These are phyloP conservation scores for Malurus cyaneus DNA, from an alignment of 2,113 vertebrate species.

Conservation along the genomic window DNA sequence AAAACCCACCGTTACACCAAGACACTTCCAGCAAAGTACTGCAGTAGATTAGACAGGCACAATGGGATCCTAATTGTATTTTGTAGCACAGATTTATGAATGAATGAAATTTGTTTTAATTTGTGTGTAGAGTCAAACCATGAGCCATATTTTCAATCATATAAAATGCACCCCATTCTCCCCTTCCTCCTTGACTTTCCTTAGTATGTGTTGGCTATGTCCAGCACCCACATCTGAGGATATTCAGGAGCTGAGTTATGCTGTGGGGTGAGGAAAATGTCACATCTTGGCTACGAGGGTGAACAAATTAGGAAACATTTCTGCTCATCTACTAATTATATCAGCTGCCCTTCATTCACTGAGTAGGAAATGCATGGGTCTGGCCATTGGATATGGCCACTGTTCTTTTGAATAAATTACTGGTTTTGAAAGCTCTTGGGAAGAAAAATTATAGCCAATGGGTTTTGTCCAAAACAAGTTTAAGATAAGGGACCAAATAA, in stretches of 20 bases:
- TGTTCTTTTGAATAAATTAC: background rate
- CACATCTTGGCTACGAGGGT: background rate
- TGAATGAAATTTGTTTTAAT: background rate
- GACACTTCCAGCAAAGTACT: background rate
- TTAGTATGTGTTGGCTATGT: background rate
- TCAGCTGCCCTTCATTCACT: background rate
- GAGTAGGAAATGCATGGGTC: background rate
- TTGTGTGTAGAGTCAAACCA: background rate
- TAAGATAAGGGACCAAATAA: background rate
- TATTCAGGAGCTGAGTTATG: background rate
- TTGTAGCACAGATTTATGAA: background rate
- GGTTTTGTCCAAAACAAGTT: background rate
- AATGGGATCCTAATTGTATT: background rate
- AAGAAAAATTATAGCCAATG: background rate
- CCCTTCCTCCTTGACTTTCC: rapidly evolving
- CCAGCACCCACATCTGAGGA: background rate
- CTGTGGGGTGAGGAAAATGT: background rate
- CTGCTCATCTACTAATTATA: background rate
- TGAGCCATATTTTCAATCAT: background rate
- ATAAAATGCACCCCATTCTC: rapidly evolving
- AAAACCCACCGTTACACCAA: background rate
- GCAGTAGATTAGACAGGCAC: background rate
- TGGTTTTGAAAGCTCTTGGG: background rate
- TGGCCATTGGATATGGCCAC: background rate
- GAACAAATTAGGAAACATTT: background rate